These are phyloP conservation scores for Lymantria dispar DNA, from an alignment of 2,888 invertebrate species.

Conservation along the genomic window DNA sequence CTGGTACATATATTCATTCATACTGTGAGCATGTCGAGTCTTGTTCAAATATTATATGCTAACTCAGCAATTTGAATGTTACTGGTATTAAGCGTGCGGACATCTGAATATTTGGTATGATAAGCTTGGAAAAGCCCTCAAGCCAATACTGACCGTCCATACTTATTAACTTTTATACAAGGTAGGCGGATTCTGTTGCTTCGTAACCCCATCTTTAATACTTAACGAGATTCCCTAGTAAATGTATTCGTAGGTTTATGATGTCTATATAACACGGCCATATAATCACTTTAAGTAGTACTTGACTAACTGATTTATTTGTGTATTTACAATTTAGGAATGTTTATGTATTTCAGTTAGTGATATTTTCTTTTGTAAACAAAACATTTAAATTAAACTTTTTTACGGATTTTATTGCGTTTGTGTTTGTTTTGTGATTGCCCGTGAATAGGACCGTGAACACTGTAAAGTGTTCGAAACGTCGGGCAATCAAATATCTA, in stretches of 20 bases:
- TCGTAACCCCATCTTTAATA: constrained; percentile 26
- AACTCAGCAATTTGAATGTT: constrained; percentile 59
- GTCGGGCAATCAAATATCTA: too few species aligned
- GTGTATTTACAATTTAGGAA: too few species aligned
- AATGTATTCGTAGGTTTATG: constrained; percentile 7
- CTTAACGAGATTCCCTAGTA: constrained; percentile 33
- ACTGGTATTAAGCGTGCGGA: constrained; percentile 36
- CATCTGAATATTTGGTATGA: constrained; percentile 36
- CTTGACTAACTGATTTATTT: too few species aligned
- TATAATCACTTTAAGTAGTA: too few species aligned
- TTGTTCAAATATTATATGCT: constrained; percentile 53
- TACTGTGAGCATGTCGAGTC: constrained; percentile 43
- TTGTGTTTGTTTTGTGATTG: too few species aligned
- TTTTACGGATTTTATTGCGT: too few species aligned
- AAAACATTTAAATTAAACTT: too few species aligned
- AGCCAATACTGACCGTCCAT: constrained; percentile 13
- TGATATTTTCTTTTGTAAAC: too few species aligned
- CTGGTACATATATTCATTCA: constrained; percentile 32
- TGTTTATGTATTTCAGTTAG: too few species aligned
- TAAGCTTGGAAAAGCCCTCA: constrained; percentile 48
- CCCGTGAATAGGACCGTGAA: too few species aligned
- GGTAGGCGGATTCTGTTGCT: constrained; percentile 32
- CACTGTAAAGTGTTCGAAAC: too few species aligned
- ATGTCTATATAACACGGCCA: too few species aligned
- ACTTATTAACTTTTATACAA: constrained; percentile 43